Base-by-base conservation (phyloP, 2,888 invertebrate species). In the Apamea monoglypha region DNA sequence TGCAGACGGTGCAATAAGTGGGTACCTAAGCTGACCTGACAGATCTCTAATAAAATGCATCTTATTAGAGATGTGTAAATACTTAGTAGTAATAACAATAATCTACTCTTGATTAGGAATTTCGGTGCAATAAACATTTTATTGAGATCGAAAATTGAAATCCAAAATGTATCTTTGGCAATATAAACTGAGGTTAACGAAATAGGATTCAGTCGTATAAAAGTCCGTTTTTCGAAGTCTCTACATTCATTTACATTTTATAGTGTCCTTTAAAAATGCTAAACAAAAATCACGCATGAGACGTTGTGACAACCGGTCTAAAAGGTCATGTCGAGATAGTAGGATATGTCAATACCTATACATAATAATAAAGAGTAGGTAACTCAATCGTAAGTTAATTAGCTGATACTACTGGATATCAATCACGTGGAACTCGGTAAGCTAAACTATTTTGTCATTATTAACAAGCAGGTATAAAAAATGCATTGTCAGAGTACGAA, bases 261-360 rank as follows among this genome's bases (percentile, higher is more conserved):
- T 63, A 84, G 63, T 59, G 50, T 82, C 73, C 69, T 82, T 82
- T 69, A 59, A 59, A 71, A 77, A 78, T 74, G 67, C 73, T 73
- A 77, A 84, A 70, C 75, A 67, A 76, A 36, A 80, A 80, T 80
- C 84, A 74, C 78, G 77, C 80, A 25, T 75, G 69, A 74, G 50
- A 64, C 80, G 36, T 68, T 75, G 59, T 76, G 76, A 66, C 82
- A 82, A 77, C 76, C 68, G 75, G 66, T 78, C 80, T 76, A 50
- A 76, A 80, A 87, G 85, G 87, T 85, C 87, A 80, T 68, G 72
- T 74, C 10, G 73, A 78, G 87, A 87, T 87, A 80, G 64, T 74
- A 66, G 63, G 64, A 50, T 36, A 69, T 74, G 86, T 77, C 77
- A 73, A 59, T 76, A n/a, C n/a, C n/a, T n/a, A 74, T 53, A 80